phyloP scores from a whole-genome alignment of 2,113 vertebrate species.

The Phaethon lepturus region DNA sequence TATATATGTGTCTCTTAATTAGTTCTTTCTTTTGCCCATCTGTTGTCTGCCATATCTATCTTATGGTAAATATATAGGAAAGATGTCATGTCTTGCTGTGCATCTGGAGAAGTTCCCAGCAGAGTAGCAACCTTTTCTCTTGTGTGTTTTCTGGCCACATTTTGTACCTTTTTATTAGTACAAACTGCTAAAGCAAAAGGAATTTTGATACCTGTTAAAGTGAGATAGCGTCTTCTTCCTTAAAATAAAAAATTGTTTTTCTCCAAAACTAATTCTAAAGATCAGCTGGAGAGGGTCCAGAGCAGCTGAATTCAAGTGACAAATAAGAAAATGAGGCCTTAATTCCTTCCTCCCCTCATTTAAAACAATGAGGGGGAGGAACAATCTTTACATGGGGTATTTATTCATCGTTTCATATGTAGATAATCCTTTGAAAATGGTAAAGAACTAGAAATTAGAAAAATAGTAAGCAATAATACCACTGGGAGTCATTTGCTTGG shows the following conservation, averaged over 20 bases:
- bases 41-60: not conserved
- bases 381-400: not conserved
- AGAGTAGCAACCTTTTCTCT: not conserved
- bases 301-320: not conserved
- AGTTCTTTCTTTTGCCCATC: not conserved
- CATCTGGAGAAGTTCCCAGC: not conserved
- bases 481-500: slow-evolving; percentile 28
- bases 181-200: not conserved
- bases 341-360: not conserved
- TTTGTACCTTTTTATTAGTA: not conserved
- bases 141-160: not conserved
- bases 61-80: not conserved
- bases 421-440: slow-evolving; percentile 38
- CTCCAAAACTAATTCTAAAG: not conserved
- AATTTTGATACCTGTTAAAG: not conserved
- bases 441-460: slow-evolving; percentile 49
- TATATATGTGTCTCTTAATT: not conserved
- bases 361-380: no score
- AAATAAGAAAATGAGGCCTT: not conserved
- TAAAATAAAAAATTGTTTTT: not conserved
- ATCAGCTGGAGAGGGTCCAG: not conserved
- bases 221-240: not conserved
- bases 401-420: not conserved
- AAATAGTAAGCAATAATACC: slow-evolving; percentile 41
- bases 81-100: not conserved